These are phyloP conservation scores for Emydoidea blandingii DNA, from an alignment of 2,797 vertebrate genomes.

Conservation along the genomic window DNA sequence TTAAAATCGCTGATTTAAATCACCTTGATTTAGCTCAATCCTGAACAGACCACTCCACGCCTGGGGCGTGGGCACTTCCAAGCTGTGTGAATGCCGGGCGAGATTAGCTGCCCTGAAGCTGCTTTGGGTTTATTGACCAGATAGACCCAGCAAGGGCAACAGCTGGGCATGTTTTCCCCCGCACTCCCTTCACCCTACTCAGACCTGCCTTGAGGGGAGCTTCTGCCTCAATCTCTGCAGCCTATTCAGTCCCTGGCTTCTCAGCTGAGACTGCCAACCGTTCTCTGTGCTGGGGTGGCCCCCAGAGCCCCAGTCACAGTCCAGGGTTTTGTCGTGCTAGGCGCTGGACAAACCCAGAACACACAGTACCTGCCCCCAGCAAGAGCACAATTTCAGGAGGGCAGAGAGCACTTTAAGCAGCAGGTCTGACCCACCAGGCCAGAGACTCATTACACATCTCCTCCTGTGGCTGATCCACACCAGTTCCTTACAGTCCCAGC, in stretches of 20 bases:
- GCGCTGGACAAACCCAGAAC: not conserved
- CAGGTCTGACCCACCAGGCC: not conserved
- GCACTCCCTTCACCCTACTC: not conserved
- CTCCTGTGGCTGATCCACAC: not conserved
- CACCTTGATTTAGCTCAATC: too few relatives aligned
- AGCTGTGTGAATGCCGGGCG: accelerated
- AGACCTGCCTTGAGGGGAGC: not conserved
- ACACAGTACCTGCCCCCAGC: not conserved
- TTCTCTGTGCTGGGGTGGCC: not conserved
- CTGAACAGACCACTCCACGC: too few relatives aligned
- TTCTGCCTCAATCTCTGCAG: not conserved
- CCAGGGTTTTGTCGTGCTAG: not conserved
- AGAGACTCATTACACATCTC: not conserved
- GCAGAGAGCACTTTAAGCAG: not conserved
- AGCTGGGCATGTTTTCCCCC: not conserved
- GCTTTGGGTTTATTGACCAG: too few relatives aligned
- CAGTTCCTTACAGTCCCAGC: not conserved
- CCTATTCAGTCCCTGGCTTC: too few relatives aligned
- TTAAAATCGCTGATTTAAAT: not conserved
- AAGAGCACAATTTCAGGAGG: not conserved
- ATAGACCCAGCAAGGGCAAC: not conserved
- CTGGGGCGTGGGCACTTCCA: not conserved
- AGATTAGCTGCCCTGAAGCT: not conserved
- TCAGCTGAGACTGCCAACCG: not conserved
- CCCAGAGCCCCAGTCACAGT: not conserved